phyloP scores from a whole-genome alignment of 2,888 invertebrate genomes.

The Macaria liturata region DNA sequence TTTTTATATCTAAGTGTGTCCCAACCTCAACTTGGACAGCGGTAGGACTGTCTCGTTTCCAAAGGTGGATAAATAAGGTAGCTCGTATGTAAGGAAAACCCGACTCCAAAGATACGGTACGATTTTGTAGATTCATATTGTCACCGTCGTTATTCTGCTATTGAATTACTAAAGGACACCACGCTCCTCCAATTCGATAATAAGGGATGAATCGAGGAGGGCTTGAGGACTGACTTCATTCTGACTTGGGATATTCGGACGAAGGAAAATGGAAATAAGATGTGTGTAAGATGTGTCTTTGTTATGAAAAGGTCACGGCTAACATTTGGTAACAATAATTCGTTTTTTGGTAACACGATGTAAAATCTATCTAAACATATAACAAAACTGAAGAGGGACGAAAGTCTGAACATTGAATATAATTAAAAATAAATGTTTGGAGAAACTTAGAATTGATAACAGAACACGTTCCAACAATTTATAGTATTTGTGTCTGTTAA shows the following conservation, averaged over 20 bases:
- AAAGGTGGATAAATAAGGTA: constrained; percentile 38
- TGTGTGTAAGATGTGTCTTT: background rate
- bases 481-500: no score
- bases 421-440: no score
- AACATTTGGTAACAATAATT: no score
- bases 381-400: no score
- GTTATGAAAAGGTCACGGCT: no score
- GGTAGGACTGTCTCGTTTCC: constrained; percentile 28
- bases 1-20: constrained; percentile 4
- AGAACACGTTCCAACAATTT: no score
- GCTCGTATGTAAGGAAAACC: constrained; percentile 35
- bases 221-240: constrained; percentile 4
- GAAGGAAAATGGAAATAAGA: background rate
- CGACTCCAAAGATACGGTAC: constrained; percentile 41
- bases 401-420: no score
- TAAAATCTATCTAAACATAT: no score
- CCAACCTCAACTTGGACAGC: constrained; percentile 23
- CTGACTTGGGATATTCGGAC: background rate
- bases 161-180: constrained; percentile 33
- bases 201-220: constrained; percentile 13
- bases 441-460: no score
- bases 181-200: constrained; percentile 17
- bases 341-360: no score
- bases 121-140: constrained; percentile 42
- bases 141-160: constrained; percentile 33